Percentiles rank a stretch among this genome's conserved stretches.
These are phyloP conservation scores for Drosophila truncata DNA, from an alignment of 1,140 invertebrate genomes.

Conservation along the genomic window DNA sequence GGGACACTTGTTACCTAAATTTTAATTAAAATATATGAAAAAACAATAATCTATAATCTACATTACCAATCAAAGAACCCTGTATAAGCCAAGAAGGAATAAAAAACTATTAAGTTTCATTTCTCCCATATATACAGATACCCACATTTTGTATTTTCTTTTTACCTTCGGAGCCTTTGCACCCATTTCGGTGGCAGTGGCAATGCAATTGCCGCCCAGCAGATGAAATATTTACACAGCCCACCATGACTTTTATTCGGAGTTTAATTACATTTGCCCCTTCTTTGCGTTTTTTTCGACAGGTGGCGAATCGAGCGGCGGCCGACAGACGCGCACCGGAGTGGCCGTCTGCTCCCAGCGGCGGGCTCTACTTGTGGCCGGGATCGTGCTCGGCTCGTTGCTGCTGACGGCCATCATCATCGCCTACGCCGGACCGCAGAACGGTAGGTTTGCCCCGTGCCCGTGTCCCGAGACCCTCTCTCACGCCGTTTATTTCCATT, in stretches of 20 bases:
- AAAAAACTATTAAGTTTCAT: background rate
- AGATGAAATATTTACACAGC: slow-evolving; percentile 50
- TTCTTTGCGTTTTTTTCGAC: slow-evolving; percentile 65
- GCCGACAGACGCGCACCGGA: slow-evolving; percentile 90
- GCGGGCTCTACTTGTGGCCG: slow-evolving; percentile 92
- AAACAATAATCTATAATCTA: background rate
- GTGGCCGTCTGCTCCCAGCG: slow-evolving; percentile 95
- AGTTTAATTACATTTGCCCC: slow-evolving; percentile 72
- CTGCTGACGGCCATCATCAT: slow-evolving; percentile 94
- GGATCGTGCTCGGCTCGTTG: slow-evolving; percentile 91
- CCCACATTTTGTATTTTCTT: slow-evolving; percentile 7
- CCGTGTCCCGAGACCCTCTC: slow-evolving; percentile 24
- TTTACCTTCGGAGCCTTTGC: slow-evolving; percentile 3
- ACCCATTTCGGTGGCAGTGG: slow-evolving; percentile 22
- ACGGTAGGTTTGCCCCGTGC: slow-evolving; percentile 77
- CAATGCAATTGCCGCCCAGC: slow-evolving; percentile 48
- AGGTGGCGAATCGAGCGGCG: slow-evolving; percentile 90
- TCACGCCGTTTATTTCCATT: slow-evolving; percentile 50
- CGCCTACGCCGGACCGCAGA: slow-evolving; percentile 93
- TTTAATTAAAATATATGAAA: too few species aligned
- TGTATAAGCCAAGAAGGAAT: background rate
- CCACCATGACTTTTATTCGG: slow-evolving; percentile 18
- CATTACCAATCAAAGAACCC: background rate
- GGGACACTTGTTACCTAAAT: too few species aligned
- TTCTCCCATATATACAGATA: background rate